Evolutionary conservation across 2,797 vertebrate genomes (phyloP).

Genomic region (Rhadinocentrus ornatus): DNA sequence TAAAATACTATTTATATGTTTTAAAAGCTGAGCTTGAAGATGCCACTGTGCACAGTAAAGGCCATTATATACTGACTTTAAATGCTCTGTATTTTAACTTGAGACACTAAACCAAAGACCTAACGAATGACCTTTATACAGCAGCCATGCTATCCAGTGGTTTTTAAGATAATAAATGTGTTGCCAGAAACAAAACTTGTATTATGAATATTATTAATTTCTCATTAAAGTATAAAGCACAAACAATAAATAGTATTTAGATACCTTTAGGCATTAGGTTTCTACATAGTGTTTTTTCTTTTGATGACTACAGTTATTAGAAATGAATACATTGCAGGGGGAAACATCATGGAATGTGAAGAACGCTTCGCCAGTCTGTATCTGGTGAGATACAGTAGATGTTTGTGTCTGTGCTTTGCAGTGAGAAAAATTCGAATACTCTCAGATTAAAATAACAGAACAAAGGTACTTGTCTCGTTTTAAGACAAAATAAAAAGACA

Average conservation of each 20-base stretch:
- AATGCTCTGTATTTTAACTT: constrained; percentile 16
- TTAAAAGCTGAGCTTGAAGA: constrained; percentile 45
- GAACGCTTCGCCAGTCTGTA: constrained; percentile 47
- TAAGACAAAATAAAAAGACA: fast-evolving
- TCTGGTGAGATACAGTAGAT: constrained; percentile 12
- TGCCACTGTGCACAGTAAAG: constrained; percentile 38
- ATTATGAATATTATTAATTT: not conserved
- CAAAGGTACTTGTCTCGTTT: not conserved
- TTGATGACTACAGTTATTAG: not conserved
- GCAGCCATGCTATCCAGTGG: constrained; percentile 23
- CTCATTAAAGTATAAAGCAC: not conserved
- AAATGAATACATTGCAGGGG: constrained; percentile 14
- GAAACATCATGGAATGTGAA: constrained; percentile 61
- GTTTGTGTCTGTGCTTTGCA: constrained; percentile 7
- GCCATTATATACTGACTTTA: constrained; percentile 16
- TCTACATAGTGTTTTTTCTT: not conserved
- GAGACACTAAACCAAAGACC: constrained; percentile 29
- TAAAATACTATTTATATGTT: constrained; percentile 61
- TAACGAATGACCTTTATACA: constrained; percentile 28
- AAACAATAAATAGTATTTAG: constrained; percentile 1
- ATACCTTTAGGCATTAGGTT: not conserved
- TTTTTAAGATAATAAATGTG: constrained; percentile 55
- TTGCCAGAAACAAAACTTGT: constrained; percentile 6
- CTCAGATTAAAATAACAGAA: constrained; percentile 7
- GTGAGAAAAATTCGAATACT: not conserved